These are phyloP conservation scores for Clytia hemisphaerica DNA, from an alignment of 30 jellyfish, hydroid and myxozoan genomes.

Conservation along the genomic window DNA sequence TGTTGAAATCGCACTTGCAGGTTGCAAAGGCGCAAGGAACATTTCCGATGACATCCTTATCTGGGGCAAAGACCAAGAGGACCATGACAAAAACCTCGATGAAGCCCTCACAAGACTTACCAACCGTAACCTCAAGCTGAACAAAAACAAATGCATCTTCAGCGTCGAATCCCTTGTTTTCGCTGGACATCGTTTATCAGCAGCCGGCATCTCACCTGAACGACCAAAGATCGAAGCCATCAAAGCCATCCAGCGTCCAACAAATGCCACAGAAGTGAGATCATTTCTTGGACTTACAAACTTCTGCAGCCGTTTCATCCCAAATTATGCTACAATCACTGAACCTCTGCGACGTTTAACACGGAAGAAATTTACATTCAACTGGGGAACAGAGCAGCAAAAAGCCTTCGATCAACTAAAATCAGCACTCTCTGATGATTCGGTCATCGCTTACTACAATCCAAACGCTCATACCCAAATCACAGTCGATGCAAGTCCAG, in stretches of 20 bases:
- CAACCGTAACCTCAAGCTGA: constrained; percentile 22
- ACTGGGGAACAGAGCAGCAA: constrained; percentile 29
- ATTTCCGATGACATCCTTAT: constrained; percentile 14
- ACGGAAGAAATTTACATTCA: constrained; percentile 39
- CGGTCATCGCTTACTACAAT: too few species aligned
- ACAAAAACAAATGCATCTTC: constrained; percentile 38
- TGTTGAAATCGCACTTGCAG: too few species aligned
- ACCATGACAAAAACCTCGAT: constrained; percentile 5
- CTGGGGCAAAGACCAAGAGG: constrained; percentile 26
- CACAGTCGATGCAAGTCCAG: too few species aligned
- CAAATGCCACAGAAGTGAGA: constrained; percentile 40
- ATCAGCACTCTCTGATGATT: constrained; percentile 24
- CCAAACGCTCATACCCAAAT: too few species aligned
- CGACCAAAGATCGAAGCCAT: constrained; percentile 25
- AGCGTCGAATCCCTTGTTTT: constrained; percentile 31
- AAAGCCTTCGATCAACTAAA: constrained; percentile 20
- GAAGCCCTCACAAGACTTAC: constrained; percentile 18
- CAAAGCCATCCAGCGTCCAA: constrained; percentile 32
- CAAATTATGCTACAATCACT: constrained; percentile 14
- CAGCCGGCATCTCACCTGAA: constrained; percentile 45
- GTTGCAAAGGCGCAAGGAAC: too few species aligned
- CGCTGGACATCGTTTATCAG: constrained; percentile 36
- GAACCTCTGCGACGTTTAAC: constrained; percentile 35
- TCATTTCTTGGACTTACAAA: constrained; percentile 51
- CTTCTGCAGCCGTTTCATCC: constrained; percentile 21